These are phyloP conservation scores for Eunapius fragilis DNA, from an alignment of 37 sponge, comb jelly and placozoan species.

Conservation along the genomic window DNA sequence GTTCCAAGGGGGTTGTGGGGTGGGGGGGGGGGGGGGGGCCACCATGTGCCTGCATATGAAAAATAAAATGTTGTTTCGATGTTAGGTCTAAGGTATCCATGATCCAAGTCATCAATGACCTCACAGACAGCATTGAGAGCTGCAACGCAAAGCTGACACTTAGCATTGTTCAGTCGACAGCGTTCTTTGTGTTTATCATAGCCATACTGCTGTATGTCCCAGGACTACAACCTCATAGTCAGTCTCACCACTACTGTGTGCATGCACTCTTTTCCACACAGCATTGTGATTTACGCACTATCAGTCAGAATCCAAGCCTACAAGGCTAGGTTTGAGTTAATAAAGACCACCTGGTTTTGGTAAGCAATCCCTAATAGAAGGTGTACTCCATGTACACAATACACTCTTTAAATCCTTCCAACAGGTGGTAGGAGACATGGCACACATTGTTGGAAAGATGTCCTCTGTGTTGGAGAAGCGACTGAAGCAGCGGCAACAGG, in stretches of 20 bases:
- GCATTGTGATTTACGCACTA: conserved; percentile 56
- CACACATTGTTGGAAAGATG: too few species aligned
- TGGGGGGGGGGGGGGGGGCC: not conserved
- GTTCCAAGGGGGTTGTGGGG: not conserved
- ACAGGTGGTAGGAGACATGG: too few species aligned
- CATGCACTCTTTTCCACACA: not conserved
- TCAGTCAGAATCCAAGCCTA: conserved; percentile 54
- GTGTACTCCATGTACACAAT: too few species aligned
- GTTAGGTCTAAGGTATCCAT: conserved; percentile 30
- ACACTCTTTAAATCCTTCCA: too few species aligned
- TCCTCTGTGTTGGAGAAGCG: too few species aligned
- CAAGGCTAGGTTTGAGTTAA: conserved; percentile 37
- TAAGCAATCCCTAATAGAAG: too few species aligned
- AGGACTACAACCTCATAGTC: not conserved
- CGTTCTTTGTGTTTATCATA: not conserved
- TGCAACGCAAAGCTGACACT: conserved; percentile 50
- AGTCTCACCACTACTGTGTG: too few species aligned
- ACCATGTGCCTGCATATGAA: too few species aligned
- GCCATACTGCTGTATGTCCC: too few species aligned
- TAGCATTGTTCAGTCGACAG: conserved; percentile 59
- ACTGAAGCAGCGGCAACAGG: too few species aligned
- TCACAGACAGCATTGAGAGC: conserved; percentile 19
- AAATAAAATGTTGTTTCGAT: too few species aligned
- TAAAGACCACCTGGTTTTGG: conserved; percentile 83
- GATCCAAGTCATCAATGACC: conserved; percentile 23